Percentiles rank a stretch among this genome's conserved stretches.
These are phyloP conservation scores for Porites divaricata DNA, from an alignment of 92 coral and sea anemone genomes.

Conservation along the genomic window DNA sequence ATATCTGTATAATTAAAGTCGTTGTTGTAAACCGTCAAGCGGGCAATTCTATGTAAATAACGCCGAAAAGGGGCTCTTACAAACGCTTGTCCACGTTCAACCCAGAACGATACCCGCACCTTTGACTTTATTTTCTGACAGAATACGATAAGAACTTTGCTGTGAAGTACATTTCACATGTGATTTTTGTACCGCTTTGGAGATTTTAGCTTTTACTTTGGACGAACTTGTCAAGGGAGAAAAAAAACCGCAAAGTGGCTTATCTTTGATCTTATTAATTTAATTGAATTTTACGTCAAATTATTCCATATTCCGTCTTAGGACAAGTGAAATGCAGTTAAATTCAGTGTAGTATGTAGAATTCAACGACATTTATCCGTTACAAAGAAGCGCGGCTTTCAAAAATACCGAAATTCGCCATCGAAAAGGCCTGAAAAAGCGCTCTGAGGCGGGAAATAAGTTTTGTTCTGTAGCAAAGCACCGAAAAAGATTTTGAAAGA, in stretches of 20 bases:
- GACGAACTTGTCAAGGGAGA: background rate
- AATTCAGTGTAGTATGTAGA: slow-evolving; percentile 4
- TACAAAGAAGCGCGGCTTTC: background rate
- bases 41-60: background rate
- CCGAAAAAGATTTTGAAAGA: no score
- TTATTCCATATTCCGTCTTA: background rate
- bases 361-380: slow-evolving; percentile 10
- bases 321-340: slow-evolving; percentile 3
- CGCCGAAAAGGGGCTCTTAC: background rate
- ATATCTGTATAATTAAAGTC: no score
- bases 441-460: no score
- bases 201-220: slow-evolving; percentile 15
- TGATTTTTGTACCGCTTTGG: no score
- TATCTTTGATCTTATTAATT: background rate
- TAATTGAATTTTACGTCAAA: slow-evolving; percentile 7
- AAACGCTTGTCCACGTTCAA: slow-evolving; percentile 4
- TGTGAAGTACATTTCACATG: no score
- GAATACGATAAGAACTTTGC: no score
- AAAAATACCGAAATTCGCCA: slow-evolving; percentile 1
- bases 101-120: no score
- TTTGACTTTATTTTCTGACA: no score
- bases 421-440: no score
- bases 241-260: background rate
- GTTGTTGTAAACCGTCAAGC: no score
- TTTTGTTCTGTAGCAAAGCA: no score